Evolutionary conservation across 2,888 invertebrate genomes (phyloP).

Genomic region (Andrena chrysosceles): DNA sequence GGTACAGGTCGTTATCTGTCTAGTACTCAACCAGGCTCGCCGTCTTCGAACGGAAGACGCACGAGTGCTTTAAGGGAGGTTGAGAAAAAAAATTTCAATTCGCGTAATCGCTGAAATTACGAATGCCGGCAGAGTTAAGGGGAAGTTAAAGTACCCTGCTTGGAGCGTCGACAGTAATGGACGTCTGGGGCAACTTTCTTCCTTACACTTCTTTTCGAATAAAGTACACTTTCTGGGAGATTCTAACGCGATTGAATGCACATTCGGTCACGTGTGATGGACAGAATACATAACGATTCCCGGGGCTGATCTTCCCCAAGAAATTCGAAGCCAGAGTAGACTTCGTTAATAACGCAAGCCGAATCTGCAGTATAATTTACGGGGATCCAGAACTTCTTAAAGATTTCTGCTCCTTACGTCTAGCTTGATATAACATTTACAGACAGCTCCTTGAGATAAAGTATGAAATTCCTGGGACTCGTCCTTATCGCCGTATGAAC

Average conservation of each 20-base stretch:
- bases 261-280: background rate
- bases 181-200: background rate
- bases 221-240: background rate
- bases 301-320: background rate
- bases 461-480: background rate
- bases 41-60: background rate
- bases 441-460: background rate
- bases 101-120: background rate
- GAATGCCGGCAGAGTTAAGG: background rate
- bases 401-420: background rate
- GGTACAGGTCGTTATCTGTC: background rate
- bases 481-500: background rate
- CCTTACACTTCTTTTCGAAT: background rate
- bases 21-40: background rate
- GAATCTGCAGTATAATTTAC: background rate
- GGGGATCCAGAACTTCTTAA: background rate
- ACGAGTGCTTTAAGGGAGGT: background rate
- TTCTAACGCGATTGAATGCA: background rate
- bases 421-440: slow-evolving; percentile 16
- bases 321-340: background rate
- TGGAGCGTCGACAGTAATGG: background rate
- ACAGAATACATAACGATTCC: background rate
- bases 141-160: background rate
- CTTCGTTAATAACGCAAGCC: slow-evolving; percentile 3
- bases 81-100: background rate